Evolutionary conservation across 2,113 vertebrate genomes (phyloP), one percentile per base, ranked within the genome.

Genomic region (Otis tarda): DNA sequence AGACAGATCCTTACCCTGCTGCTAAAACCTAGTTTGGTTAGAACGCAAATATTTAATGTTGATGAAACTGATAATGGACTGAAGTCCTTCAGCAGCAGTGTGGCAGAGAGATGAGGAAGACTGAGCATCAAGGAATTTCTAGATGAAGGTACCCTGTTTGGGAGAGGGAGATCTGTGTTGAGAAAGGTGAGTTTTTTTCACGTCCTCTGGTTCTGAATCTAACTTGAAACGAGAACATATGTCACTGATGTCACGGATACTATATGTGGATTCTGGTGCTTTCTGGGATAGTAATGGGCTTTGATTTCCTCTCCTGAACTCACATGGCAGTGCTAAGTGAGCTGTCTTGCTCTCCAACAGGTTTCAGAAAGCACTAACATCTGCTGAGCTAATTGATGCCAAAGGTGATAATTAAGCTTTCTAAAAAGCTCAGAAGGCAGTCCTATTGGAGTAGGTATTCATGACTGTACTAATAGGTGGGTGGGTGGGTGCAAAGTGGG

Each of bases 401-500:
- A 73, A 61, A 83, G 23, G 31, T 94, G 80, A 43, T 87, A 87
- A 84, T 61, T 71, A 60, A 33, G 35, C 52, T 87, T 78, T 89
- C 39, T 70, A 22, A 57, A 87, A 73, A 73, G 28, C 55, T 93
- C 47, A 41, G 31, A 39, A 85, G 59, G 31, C 53, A 89, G 37
- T 70, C 47, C 52, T 79, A 1, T 78, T 68, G 71, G 30, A 70
- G 35, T 43, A 73, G 64, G 24, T 82, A 61, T 87, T 93, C 84
- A 83, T 89, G 49, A 56, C 35, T 77, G 27, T 55, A 52, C 59
- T 77, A 83, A 70, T 50, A 55, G 82, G 50, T 95, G 90, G 77
- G 74, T 83, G 55, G 82, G 50, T 95, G 90, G 77, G 74, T 83
- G 55, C 83, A 74, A 90, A 88, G 88, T 83, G 53, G 93, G 82